Percentiles rank a stretch among this genome's conserved stretches.
Conservation (phyloP, 2,113 vertebrate species). For the Siphamia tubifer region DNA sequence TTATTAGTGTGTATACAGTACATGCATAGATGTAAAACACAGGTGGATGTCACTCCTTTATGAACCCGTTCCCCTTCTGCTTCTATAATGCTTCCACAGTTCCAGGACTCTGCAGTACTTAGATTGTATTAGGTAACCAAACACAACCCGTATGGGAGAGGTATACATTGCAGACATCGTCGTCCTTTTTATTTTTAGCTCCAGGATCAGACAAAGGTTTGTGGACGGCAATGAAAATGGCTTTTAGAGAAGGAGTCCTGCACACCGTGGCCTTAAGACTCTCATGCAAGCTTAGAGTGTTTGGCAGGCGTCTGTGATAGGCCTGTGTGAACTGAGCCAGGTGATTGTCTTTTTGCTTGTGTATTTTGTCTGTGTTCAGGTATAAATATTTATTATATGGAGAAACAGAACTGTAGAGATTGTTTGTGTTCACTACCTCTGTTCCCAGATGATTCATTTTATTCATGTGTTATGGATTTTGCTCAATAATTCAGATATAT, state of each 20-base stretch:
- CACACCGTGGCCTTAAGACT: slow-evolving; percentile 21
- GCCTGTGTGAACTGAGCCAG: slow-evolving; percentile 28
- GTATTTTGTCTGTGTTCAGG: slow-evolving; percentile 43
- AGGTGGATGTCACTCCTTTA: slow-evolving; percentile 26
- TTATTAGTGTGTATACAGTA: neutral
- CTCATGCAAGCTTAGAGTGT: slow-evolving; percentile 36
- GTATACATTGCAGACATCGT: slow-evolving; percentile 25
- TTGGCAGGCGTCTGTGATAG: slow-evolving; percentile 41
- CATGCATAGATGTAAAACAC: slow-evolving; percentile 7
- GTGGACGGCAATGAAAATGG: slow-evolving; percentile 29
- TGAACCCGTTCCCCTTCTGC: slow-evolving; percentile 32
- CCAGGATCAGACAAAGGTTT: slow-evolving; percentile 35
- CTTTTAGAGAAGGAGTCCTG: slow-evolving; percentile 25
- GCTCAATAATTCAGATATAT: slow-evolving; percentile 22
- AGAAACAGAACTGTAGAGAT: slow-evolving; percentile 29
- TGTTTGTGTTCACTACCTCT: slow-evolving; percentile 40
- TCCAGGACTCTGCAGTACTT: slow-evolving; percentile 11
- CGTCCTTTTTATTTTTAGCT: slow-evolving; percentile 65
- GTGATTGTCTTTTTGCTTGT: slow-evolving; percentile 48
- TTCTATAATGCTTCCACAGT: neutral
- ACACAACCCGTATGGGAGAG: slow-evolving; percentile 16
- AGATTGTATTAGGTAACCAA: slow-evolving; percentile 44
- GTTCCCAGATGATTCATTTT: slow-evolving; percentile 36
- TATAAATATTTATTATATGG: slow-evolving; percentile 55
- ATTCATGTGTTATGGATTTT: slow-evolving; percentile 35